Conservation (phyloP, 2,113 vertebrate species). For the Macaca fascicularis region DNA sequence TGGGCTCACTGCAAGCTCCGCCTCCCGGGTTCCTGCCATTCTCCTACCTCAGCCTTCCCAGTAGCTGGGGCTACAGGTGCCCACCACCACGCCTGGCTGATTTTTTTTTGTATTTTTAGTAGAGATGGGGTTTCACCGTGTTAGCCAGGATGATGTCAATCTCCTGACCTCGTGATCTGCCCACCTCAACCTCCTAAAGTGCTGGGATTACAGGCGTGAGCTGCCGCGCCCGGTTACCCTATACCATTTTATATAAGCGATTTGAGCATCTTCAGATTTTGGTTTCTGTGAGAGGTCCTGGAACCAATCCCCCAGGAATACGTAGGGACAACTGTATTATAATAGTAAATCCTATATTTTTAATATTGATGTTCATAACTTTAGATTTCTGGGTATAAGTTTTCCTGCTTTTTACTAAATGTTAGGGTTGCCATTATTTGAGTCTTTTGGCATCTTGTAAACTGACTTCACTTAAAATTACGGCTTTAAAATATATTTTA, state of each 20-base stretch:
- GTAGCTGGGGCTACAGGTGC: too few relatives aligned
- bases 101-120: too few relatives aligned
- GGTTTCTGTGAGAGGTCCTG: not conserved
- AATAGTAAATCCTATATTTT: not conserved
- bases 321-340: not conserved
- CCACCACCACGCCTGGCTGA: too few relatives aligned
- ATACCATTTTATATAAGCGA: not conserved
- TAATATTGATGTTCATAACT: not conserved
- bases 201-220: too few relatives aligned
- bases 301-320: not conserved
- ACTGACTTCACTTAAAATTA: not conserved
- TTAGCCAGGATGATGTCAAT: too few relatives aligned
- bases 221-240: accelerated
- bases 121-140: too few relatives aligned
- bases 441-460: not conserved
- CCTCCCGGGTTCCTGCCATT: too few relatives aligned
- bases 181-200: too few relatives aligned
- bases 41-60: too few relatives aligned
- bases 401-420: not conserved
- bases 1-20: too few relatives aligned
- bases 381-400: not conserved
- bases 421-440: not conserved
- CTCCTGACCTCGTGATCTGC: too few relatives aligned
- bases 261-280: not conserved
- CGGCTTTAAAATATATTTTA: not conserved